Evolutionary conservation across 2,888 invertebrate species (phyloP).

Genomic region (Coelinius sp.): DNA sequence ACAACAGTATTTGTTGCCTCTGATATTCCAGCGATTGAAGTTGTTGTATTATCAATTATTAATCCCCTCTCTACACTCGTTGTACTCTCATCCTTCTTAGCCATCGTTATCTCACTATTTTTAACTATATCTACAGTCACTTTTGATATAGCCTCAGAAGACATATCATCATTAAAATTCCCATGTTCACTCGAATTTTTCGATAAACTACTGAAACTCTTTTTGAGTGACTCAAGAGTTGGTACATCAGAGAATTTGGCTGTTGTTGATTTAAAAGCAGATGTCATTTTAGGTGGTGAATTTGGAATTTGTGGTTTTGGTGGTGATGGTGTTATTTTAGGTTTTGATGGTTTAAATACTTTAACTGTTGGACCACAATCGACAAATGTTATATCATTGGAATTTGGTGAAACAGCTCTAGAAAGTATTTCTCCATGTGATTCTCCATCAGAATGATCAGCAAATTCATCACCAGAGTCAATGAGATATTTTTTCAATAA

Average conservation of each 20-base stretch:
- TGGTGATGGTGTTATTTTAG: too few species aligned
- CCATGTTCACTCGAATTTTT: neutral
- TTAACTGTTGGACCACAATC: conserved; percentile 58
- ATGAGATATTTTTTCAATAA: conserved; percentile 2
- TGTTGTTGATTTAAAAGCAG: neutral
- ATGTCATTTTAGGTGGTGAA: neutral
- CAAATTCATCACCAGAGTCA: conserved; percentile 6
- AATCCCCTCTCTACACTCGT: neutral
- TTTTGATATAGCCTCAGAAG: neutral
- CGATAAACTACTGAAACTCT: neutral
- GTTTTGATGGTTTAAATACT: neutral
- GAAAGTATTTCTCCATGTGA: neutral
- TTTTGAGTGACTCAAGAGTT: neutral
- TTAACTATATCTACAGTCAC: neutral
- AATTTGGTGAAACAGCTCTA: conserved; percentile 27
- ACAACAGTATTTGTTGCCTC: neutral
- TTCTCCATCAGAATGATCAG: neutral
- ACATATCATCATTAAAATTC: neutral
- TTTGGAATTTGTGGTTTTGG: neutral
- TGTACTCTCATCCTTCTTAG: neutral
- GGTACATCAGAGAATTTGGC: neutral
- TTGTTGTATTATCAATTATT: neutral
- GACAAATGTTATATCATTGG: conserved; percentile 58
- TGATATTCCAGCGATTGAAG: neutral
- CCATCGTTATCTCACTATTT: neutral